Percentiles rank a stretch among this genome's conserved stretches.
phyloP scores from a whole-genome alignment of 2,888 invertebrate species.

The Lepetodrilus schrolli region DNA sequence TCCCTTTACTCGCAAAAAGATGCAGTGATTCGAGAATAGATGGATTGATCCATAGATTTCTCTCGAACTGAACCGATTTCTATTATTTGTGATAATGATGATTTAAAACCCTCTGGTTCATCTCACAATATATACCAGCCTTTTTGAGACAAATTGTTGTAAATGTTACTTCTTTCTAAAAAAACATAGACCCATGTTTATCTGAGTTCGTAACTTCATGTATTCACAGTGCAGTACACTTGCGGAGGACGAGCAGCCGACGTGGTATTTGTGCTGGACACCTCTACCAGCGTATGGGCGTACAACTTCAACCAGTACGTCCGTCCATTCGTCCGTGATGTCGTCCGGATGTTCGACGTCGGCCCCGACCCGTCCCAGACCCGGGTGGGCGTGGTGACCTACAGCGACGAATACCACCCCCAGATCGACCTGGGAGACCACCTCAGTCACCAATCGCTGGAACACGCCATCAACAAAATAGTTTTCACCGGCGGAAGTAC shows the following conservation, averaged over 20 bases:
- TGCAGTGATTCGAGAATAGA: no score
- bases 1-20: no score
- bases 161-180: no score
- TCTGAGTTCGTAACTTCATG: no score
- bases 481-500: slow-evolving; percentile 48
- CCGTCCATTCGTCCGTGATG: slow-evolving; percentile 53
- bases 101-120: no score
- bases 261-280: slow-evolving; percentile 58
- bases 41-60: no score
- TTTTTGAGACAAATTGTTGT: no score
- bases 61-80: no score
- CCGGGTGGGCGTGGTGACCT: slow-evolving; percentile 57
- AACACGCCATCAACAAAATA: slow-evolving; percentile 40
- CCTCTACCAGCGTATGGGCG: slow-evolving; percentile 64
- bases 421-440: slow-evolving; percentile 52
- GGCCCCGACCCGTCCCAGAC: slow-evolving; percentile 48
- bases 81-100: no score
- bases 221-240: not conserved
- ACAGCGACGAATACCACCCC: slow-evolving; percentile 48
- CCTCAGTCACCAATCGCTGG: slow-evolving; percentile 35
- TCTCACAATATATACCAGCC: no score
- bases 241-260: slow-evolving; percentile 53
- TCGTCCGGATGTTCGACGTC: slow-evolving; percentile 54
- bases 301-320: slow-evolving; percentile 59
- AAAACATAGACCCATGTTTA: no score